phyloP scores from a whole-genome alignment of 1,140 invertebrate species.

The Reticulitermes speratus region DNA sequence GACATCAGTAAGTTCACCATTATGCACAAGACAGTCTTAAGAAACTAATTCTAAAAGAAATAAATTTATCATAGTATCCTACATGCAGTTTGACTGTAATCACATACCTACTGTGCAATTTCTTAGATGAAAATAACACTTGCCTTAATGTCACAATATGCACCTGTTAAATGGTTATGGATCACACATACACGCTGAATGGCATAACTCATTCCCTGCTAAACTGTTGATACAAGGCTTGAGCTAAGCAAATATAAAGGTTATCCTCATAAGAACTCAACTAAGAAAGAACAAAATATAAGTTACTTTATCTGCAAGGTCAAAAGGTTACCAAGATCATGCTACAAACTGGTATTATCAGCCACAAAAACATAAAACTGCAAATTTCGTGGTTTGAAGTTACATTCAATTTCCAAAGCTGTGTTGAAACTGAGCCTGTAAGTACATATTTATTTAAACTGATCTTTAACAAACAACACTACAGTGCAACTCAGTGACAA shows the following conservation, averaged over 20 bases:
- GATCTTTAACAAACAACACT: too few species aligned
- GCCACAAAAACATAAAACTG: neutral
- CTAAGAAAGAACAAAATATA: neutral
- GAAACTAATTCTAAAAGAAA: too few species aligned
- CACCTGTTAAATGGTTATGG: constrained; percentile 43
- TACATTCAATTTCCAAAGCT: too few species aligned
- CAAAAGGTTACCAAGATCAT: neutral
- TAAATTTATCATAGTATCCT: too few species aligned
- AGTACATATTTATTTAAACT: too few species aligned
- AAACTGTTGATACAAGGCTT: neutral
- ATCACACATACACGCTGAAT: constrained; percentile 36
- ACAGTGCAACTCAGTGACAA: too few species aligned
- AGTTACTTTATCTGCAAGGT: neutral
- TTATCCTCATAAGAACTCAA: neutral
- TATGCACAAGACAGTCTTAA: too few species aligned
- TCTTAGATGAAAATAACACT: constrained; percentile 38
- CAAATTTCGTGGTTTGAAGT: too few species aligned
- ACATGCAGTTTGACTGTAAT: too few species aligned
- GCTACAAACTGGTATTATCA: neutral
- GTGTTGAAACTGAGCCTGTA: too few species aligned
- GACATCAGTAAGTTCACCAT: too few species aligned
- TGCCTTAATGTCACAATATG: constrained; percentile 46
- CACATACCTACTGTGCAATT: too few species aligned
- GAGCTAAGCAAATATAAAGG: neutral
- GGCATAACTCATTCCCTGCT: constrained; percentile 34